Percentiles rank a stretch among this genome's conserved stretches.
Conservation (phyloP, 2,113 vertebrate species). For the Myxocyprinus asiaticus region DNA sequence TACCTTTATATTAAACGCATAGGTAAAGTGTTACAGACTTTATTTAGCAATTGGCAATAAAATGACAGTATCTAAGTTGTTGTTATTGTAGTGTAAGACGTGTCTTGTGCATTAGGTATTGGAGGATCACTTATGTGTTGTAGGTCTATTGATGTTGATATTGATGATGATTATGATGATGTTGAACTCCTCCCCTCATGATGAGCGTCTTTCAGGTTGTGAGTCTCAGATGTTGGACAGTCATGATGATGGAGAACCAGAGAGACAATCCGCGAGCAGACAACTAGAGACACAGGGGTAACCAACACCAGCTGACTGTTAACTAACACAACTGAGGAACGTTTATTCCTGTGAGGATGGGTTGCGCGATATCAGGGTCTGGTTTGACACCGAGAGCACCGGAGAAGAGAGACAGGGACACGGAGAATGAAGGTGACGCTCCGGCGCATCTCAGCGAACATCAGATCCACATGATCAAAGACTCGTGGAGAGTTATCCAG, state of each 20-base stretch:
- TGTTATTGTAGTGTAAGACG: no score
- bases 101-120: no score
- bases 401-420: slow-evolving; percentile 45
- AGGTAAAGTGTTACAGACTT: no score
- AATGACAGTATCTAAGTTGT: no score
- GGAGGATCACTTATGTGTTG: neutral
- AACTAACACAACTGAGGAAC: neutral
- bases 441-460: slow-evolving; percentile 56
- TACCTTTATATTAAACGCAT: no score
- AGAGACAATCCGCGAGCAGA: neutral
- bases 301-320: neutral
- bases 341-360: slow-evolving; percentile 63
- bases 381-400: slow-evolving; percentile 60
- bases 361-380: slow-evolving; percentile 75
- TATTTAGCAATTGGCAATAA: no score
- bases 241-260: neutral
- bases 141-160: neutral
- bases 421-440: slow-evolving; percentile 46
- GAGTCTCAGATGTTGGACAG: neutral
- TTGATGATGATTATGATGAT: slow-evolving; percentile 6
- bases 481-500: slow-evolving; percentile 81
- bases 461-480: slow-evolving; percentile 75
- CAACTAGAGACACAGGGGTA: neutral
- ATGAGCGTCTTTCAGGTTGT: slow-evolving; percentile 4
- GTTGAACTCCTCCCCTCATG: slow-evolving; percentile 1